phyloP scores from a whole-genome alignment of 2,888 invertebrate species.

The Cephonodes hylas region DNA sequence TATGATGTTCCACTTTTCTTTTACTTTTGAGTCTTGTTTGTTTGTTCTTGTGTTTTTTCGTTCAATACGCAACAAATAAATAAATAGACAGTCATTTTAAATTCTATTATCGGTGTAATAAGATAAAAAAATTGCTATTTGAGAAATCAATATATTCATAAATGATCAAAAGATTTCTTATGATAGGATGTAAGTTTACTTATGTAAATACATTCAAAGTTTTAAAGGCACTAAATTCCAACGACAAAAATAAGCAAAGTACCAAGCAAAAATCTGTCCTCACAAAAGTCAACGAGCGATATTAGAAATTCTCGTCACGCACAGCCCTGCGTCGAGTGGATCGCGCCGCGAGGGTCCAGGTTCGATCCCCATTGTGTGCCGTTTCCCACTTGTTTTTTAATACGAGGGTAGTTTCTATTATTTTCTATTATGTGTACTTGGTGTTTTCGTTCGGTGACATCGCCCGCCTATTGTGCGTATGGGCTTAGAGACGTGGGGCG shows the following conservation, averaged over 20 bases:
- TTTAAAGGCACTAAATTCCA: no score
- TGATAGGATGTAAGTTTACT: no score
- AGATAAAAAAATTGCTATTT: no score
- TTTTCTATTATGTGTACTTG: conserved; percentile 63
- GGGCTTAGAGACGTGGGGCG: conserved; percentile 27
- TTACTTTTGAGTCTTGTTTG: no score
- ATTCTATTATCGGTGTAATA: no score
- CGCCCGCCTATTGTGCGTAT: conserved; percentile 37
- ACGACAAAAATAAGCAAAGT: not conserved
- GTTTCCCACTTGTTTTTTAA: conserved; percentile 76
- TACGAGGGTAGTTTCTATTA: conserved; percentile 77
- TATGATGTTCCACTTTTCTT: no score
- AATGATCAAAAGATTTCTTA: no score
- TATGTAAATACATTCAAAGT: no score
- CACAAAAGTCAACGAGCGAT: conserved; percentile 40
- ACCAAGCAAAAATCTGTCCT: not conserved
- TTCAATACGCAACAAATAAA: no score
- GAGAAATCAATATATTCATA: no score
- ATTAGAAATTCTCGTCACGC: conserved; percentile 65
- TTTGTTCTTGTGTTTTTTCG: no score
- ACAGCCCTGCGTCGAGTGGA: conserved; percentile 66
- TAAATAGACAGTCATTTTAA: no score
- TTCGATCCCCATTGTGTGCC: conserved; percentile 70
- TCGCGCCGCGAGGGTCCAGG: conserved; percentile 47
- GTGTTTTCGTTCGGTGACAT: conserved; percentile 75